Percentiles rank a stretch among this genome's conserved stretches.
Evolutionary conservation across 2,797 vertebrate genomes (phyloP).

Genomic region (Champsocephalus gunnari): DNA sequence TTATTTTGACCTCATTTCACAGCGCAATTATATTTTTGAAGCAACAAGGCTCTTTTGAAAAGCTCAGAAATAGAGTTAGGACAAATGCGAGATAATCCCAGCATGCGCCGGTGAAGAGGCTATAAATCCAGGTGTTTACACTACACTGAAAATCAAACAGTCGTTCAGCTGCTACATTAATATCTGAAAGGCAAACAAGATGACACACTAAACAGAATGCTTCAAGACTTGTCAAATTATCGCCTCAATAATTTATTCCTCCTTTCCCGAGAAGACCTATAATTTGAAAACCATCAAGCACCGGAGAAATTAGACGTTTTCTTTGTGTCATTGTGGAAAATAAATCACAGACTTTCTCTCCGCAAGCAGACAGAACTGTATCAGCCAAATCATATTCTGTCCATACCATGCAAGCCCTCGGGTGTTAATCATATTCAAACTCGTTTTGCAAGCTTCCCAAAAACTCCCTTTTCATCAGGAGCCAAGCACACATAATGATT

Average conservation of each 20-base stretch:
- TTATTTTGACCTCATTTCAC: not conserved
- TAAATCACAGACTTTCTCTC: not conserved
- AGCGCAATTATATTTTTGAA: not conserved
- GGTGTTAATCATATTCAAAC: conserved; percentile 27
- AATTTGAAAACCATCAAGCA: conserved; percentile 6
- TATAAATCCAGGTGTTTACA: conserved; percentile 20
- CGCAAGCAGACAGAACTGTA: not conserved
- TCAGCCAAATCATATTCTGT: not conserved
- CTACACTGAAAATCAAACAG: not conserved
- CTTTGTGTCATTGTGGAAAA: not conserved
- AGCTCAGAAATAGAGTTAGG: not conserved
- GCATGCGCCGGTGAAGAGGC: not conserved
- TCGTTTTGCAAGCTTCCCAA: conserved; percentile 13
- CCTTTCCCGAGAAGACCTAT: conserved; percentile 13
- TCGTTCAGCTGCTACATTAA: not conserved
- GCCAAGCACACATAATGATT: conserved; percentile 40
- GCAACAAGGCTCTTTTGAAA: not conserved
- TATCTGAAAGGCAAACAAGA: conserved; percentile 14
- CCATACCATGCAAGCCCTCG: not conserved
- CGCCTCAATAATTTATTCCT: conserved; percentile 18
- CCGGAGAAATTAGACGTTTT: not conserved
- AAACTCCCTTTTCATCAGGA: conserved; percentile 35
- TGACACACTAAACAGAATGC: not conserved
- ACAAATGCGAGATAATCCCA: conserved; percentile 1
- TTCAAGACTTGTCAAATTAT: conserved; percentile 9